phyloP scores from a whole-genome alignment of 2,113 vertebrate genomes.

The Podarcis muralis region DNA sequence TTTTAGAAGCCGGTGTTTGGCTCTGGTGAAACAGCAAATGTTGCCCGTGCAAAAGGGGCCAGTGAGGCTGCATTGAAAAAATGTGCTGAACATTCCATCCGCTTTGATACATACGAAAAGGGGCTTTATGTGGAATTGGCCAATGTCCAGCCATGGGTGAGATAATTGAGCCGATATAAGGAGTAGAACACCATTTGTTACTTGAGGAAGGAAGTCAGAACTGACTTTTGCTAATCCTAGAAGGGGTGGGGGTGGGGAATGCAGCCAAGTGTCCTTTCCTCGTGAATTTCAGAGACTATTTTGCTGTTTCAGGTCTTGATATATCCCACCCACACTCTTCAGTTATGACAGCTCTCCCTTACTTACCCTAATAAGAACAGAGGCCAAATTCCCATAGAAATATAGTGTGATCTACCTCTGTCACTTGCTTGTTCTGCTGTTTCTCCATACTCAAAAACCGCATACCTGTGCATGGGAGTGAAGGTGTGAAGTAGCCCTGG shows the following conservation, averaged over 20 bases:
- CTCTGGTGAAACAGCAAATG: not conserved
- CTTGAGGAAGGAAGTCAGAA: not conserved
- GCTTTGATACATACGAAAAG: conserved; percentile 1
- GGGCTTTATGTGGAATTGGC: not conserved
- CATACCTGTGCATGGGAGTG: not conserved
- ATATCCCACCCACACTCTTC: not conserved
- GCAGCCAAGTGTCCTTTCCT: not conserved
- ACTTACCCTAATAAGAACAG: not conserved
- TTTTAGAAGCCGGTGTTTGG: not conserved
- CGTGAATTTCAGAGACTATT: not conserved
- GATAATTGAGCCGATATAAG: not conserved
- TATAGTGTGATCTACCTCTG: not conserved
- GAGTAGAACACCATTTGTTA: conserved; percentile 17
- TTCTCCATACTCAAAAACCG: not conserved
- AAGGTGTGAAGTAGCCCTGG: not conserved
- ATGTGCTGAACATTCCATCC: not conserved
- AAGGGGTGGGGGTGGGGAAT: not conserved
- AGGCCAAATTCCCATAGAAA: not conserved
- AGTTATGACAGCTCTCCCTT: not conserved
- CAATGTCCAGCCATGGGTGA: conserved; percentile 29
- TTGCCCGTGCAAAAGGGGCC: not conserved
- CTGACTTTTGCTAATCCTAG: not conserved
- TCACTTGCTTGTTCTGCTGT: not conserved
- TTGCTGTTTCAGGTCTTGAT: conserved; percentile 1
- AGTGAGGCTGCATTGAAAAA: not conserved